Percentiles rank a stretch among this genome's conserved stretches.
Conservation (phyloP, 1,140 invertebrate species). For the Coenobita brevimanus region DNA sequence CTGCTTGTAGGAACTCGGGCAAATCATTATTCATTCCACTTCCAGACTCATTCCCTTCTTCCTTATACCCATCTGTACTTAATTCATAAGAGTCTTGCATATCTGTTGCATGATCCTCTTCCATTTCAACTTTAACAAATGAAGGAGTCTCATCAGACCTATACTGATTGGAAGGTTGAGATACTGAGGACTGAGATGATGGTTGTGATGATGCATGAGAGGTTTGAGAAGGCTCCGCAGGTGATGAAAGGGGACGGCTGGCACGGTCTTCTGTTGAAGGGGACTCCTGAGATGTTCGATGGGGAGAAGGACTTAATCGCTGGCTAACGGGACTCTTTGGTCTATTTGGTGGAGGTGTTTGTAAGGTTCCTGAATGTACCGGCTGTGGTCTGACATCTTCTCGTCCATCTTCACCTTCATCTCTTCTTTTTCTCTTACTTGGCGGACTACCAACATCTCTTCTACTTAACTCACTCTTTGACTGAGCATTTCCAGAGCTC, state of each 20-base stretch:
- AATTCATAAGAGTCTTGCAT: conserved; percentile 53
- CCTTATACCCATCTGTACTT: conserved; percentile 66
- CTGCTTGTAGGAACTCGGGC: conserved; percentile 68
- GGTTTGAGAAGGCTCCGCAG: conserved; percentile 30
- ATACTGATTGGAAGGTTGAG: conserved; percentile 40
- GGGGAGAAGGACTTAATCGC: conserved; percentile 61
- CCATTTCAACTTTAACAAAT: conserved; percentile 68
- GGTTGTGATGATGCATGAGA: conserved; percentile 24
- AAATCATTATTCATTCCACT: conserved; percentile 64
- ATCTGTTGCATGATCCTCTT: conserved; percentile 49
- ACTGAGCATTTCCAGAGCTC: not conserved
- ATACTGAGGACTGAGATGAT: not conserved
- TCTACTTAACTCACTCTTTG: conserved; percentile 24
- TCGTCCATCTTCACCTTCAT: conserved; percentile 64
- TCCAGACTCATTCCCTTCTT: conserved; percentile 61
- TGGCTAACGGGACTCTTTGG: conserved; percentile 67
- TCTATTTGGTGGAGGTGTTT: conserved; percentile 61
- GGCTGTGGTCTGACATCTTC: conserved; percentile 66
- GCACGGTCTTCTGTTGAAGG: conserved; percentile 40
- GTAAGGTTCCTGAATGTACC: conserved; percentile 35
- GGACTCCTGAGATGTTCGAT: conserved; percentile 62
- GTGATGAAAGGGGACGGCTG: conserved; percentile 56
- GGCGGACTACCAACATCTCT: conserved; percentile 62
- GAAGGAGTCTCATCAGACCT: conserved; percentile 47
- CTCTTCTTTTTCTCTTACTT: conserved; percentile 66